phyloP scores from a whole-genome alignment of 2,888 invertebrate genomes.

The Periphyllus acericola region DNA sequence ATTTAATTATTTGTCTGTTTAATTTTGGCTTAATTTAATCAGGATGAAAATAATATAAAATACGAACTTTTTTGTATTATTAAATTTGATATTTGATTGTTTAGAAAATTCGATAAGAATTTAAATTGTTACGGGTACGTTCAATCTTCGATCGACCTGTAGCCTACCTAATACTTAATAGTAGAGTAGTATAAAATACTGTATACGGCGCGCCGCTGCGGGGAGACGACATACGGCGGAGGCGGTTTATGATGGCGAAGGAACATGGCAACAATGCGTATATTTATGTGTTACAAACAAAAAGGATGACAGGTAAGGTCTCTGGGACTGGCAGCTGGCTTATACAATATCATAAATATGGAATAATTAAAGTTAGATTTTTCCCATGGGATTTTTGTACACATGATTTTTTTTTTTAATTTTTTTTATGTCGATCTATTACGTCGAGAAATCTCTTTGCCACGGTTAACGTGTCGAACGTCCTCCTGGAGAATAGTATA shows the following conservation, averaged over 20 bases:
- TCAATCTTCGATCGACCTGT: no score
- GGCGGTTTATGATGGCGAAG: slow-evolving; percentile 1
- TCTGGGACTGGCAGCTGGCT: slow-evolving; percentile 32
- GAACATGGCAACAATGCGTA: slow-evolving; percentile 23
- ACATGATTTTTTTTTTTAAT: slow-evolving; percentile 18
- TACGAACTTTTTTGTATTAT: no score
- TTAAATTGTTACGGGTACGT: no score
- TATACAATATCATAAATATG: slow-evolving; percentile 15
- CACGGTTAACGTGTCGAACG: slow-evolving; percentile 34
- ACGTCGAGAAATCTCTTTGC: slow-evolving; percentile 2
- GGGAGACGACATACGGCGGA: not conserved
- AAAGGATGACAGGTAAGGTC: slow-evolving; percentile 40
- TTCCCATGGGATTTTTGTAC: slow-evolving; percentile 34
- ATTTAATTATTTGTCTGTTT: no score
- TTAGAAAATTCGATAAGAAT: no score
- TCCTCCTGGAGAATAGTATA: not conserved
- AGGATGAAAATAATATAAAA: no score
- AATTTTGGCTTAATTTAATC: no score
- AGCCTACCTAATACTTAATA: no score
- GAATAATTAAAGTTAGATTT: slow-evolving; percentile 53
- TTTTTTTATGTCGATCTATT: slow-evolving; percentile 3
- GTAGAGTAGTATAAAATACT: not conserved
- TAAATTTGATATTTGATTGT: no score
- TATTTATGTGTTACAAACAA: slow-evolving; percentile 46
- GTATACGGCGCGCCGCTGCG: not conserved